Evolutionary conservation across 2,888 invertebrate genomes (phyloP), one percentile per base, ranked within the genome.

Genomic region (Eudemis profundana): DNA sequence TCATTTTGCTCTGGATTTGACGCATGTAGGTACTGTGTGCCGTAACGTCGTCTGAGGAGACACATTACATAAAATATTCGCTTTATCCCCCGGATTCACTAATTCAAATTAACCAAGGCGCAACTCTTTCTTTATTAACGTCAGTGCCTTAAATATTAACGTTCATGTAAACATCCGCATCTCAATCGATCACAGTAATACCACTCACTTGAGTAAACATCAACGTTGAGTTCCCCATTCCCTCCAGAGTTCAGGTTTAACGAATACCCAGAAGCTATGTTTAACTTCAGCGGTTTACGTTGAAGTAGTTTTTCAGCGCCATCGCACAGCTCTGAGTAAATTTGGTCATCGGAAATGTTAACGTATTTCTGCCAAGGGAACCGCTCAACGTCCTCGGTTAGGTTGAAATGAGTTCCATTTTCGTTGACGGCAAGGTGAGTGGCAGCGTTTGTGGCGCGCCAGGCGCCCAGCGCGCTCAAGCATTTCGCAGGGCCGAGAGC

Each of bases 401-500:
- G 68, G 67, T 81, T 79, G 66, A 76, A 76, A 21, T 50, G 66
- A 40, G n/a, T n/a, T n/a, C 65, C 56, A 10, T 72, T 67, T 23
- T 19, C 74, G 68, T 59, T 76, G 65, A 60, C 70, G 49, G 67
- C 60, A 57, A 78, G 73, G 2, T 72, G 61, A 38, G 75, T 66
- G 59, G 83, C 56, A 1, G 89, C 88, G 21, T 80, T 80, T 73
- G 86, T 81, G 27, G 94, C 89, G 47, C 93, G 92, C 86, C 93
- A 93, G 17, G 92, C 79, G 50, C 93, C 87, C 62, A 93, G 90
- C n/a, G 94, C 87, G 76, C 92, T 93, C 53, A 94, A 77, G 78
- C 94, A 94, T 80, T 93, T 93, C 64, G 90, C 67, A 4, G 93
- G 81, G 50, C 92, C 93, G 56, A 91, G 77, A n/a, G 76, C 71